Evolutionary conservation across 2,888 invertebrate genomes (phyloP), one percentile per base, ranked within the genome.

Genomic region (Clusia tigrina): DNA sequence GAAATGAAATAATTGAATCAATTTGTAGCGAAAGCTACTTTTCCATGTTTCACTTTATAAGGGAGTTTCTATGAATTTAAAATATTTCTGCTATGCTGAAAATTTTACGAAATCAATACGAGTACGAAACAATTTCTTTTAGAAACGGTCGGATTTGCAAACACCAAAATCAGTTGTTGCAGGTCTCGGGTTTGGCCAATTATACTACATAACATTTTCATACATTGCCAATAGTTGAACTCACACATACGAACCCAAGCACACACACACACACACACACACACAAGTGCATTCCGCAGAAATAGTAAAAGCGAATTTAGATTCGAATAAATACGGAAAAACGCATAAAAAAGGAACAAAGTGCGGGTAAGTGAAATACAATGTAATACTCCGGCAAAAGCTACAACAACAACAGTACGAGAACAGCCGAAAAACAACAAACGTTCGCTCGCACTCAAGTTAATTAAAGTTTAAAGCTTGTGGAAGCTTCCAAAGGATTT

Each of bases 391-490:
- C 6, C 32, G 18, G 25, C 32, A 20, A 18, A 15, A 12, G 15
- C 18, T 17, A 54, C n/a, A 24, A 10, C 54, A 26, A 26, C 54
- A 54, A 54, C 25, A 55, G 3, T 12, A 22, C 54, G 15, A 20
- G 38, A 55, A 22, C 55, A 38, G 22, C 38, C 37, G 10, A 24
- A 18, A 48, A 46, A 55, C 52, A 54, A 54, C 22, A 24, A 60
- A 42, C 18, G n/a, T n/a, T n/a, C n/a, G 23, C 59, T 46, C 56
- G 57, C 64, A 69, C 64, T 68, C 66, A 63, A 70, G 67, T 69
- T 69, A 70, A 69, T 70, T 70, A 68, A 70, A 70, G 64, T 70
- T 67, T 67, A 70, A 69, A 68, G 68, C 65, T 64, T 42, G 55
- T 57, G 63, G 57, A 64, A 63, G 63, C 63, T 68, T 62, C 64